These are phyloP conservation scores for Poeciliopsis retropinna DNA, from an alignment of 2,113 vertebrate genomes.

Conservation along the genomic window DNA sequence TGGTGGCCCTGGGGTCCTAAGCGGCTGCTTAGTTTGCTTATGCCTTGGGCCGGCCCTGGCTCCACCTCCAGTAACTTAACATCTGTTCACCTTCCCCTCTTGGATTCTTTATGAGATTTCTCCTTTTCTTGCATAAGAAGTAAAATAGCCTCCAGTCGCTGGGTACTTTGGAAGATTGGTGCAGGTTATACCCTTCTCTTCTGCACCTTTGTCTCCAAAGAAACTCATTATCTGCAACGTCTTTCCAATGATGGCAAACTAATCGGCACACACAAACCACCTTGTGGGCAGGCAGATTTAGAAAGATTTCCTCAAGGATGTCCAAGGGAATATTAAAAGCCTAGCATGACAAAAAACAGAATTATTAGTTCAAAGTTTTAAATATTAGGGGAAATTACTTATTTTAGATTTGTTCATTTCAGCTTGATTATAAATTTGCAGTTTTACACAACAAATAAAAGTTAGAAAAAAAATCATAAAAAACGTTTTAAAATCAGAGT, in stretches of 20 bases:
- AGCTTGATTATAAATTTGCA: too few relatives aligned
- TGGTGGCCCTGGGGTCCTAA: too few relatives aligned
- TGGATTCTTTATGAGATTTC: slow-evolving; percentile 78
- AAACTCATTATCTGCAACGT: slow-evolving; percentile 70
- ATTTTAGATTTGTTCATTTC: neutral
- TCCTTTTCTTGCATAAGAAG: slow-evolving; percentile 64
- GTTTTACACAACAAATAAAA: too few relatives aligned
- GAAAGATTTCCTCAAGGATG: slow-evolving; percentile 76
- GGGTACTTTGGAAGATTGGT: slow-evolving; percentile 24
- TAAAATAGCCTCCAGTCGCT: slow-evolving; percentile 74
- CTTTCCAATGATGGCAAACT: slow-evolving; percentile 76
- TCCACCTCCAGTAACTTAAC: neutral
- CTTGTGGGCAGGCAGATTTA: slow-evolving; percentile 57
- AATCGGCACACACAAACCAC: slow-evolving; percentile 68
- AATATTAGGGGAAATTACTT: neutral
- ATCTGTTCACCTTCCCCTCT: slow-evolving; percentile 67
- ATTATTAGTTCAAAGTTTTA: neutral
- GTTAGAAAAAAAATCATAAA: too few relatives aligned
- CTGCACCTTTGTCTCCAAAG: slow-evolving; percentile 75
- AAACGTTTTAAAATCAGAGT: too few relatives aligned
- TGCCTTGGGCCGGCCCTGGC: too few relatives aligned
- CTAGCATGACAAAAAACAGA: neutral
- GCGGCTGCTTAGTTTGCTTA: too few relatives aligned
- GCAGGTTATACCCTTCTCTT: slow-evolving; percentile 60
- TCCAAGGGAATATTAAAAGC: slow-evolving; percentile 48